Percentiles rank a stretch among this genome's conserved stretches.
phyloP scores from a whole-genome alignment of 1,140 invertebrate genomes.

The Drosophila pectinifera region DNA sequence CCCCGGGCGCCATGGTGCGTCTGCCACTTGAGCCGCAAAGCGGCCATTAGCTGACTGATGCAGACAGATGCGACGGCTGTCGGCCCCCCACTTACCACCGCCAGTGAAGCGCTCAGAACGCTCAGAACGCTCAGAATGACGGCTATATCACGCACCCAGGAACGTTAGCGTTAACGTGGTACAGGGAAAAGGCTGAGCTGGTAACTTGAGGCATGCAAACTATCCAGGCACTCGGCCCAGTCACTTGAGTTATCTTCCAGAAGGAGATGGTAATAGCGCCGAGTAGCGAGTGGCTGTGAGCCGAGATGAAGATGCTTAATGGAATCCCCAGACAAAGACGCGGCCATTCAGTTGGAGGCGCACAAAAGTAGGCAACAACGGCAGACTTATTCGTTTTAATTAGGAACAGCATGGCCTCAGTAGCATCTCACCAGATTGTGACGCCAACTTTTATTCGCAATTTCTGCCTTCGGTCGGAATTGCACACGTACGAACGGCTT shows the following conservation, averaged over 20 bases:
- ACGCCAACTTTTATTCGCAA: slow-evolving; percentile 27
- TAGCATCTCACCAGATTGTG: neutral
- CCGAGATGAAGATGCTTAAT: slow-evolving; percentile 31
- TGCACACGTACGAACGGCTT: slow-evolving; percentile 46
- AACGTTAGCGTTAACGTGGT: slow-evolving; percentile 38
- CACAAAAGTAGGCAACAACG: slow-evolving; percentile 31
- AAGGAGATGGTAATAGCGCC: slow-evolving; percentile 34
- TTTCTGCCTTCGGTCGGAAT: slow-evolving; percentile 9
- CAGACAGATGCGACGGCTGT: slow-evolving; percentile 57
- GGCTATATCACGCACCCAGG: slow-evolving; percentile 17
- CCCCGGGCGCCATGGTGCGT: slow-evolving; percentile 31
- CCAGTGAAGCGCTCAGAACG: too few relatives aligned
- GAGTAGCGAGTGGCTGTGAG: slow-evolving; percentile 4
- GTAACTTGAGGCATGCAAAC: slow-evolving; percentile 69
- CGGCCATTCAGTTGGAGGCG: slow-evolving; percentile 18
- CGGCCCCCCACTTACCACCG: neutral
- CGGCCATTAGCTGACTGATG: slow-evolving; percentile 73
- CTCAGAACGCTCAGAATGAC: slow-evolving; percentile 2
- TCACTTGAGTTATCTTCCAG: slow-evolving; percentile 44
- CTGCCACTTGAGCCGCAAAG: slow-evolving; percentile 74
- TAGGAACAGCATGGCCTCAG: slow-evolving; percentile 13
- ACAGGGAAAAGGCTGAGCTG: slow-evolving; percentile 72
- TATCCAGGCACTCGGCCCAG: slow-evolving; percentile 56
- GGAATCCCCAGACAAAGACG: slow-evolving; percentile 23
- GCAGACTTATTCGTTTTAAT: slow-evolving; percentile 37